A percentile compares a stretch with the other conserved stretches of the same genome.
Evolutionary conservation across 2,888 invertebrate species (phyloP).

Genomic region (Stratiomys singularior): DNA sequence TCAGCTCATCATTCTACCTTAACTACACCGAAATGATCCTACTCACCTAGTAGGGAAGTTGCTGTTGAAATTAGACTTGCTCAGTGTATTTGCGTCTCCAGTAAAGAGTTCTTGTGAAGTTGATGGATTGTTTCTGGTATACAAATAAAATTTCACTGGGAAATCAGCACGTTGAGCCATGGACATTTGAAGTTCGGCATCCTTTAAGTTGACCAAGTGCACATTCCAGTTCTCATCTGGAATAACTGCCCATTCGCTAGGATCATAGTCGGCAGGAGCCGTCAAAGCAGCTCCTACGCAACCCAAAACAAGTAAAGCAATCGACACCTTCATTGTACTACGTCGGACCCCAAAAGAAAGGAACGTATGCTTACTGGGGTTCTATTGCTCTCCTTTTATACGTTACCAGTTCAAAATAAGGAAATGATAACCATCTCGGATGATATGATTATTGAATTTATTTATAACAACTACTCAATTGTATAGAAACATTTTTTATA

Average conservation of each 20-base stretch:
- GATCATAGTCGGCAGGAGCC: conserved; percentile 4
- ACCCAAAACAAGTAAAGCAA: conserved; percentile 14
- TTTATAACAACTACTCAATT: too few species aligned
- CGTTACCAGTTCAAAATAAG: neutral
- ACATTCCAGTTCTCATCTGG: conserved; percentile 38
- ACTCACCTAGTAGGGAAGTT: conserved; percentile 46
- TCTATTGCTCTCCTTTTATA: conserved; percentile 9
- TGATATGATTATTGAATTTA: neutral
- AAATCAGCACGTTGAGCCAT: conserved; percentile 11
- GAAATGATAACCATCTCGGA: neutral
- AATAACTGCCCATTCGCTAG: conserved; percentile 9
- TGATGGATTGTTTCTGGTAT: conserved; percentile 57
- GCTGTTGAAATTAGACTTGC: conserved; percentile 39
- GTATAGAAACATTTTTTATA: too few species aligned
- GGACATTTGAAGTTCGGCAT: neutral
- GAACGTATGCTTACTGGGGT: conserved; percentile 1
- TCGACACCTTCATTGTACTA: conserved; percentile 24
- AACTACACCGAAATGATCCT: too few species aligned
- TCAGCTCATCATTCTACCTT: neutral
- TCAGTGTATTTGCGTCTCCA: conserved; percentile 34
- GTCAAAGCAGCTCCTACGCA: conserved; percentile 1
- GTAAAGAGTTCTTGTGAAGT: conserved; percentile 32
- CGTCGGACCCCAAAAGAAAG: neutral
- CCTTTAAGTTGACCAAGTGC: conserved; percentile 29
- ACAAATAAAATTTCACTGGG: conserved; percentile 56